phyloP scores from a whole-genome alignment of 2,888 invertebrate species.

The Ennomos erosarius region DNA sequence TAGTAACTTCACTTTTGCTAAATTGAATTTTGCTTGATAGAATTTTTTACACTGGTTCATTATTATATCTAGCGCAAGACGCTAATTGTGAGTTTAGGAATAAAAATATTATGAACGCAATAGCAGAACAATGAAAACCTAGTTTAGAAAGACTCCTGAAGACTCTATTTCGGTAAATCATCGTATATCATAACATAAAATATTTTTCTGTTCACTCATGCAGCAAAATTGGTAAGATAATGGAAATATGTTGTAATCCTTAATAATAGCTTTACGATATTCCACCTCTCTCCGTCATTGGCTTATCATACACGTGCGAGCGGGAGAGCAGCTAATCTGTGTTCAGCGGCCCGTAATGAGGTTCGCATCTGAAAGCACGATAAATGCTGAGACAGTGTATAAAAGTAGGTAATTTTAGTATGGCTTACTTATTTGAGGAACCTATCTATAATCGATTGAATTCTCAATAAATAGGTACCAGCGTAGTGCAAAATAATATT shows the following conservation, averaged over 20 bases:
- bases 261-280: slow-evolving; percentile 15
- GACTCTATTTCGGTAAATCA: too few relatives aligned
- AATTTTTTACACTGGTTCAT: too few relatives aligned
- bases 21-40: too few relatives aligned
- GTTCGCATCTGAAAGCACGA: slow-evolving; percentile 29
- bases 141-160: too few relatives aligned
- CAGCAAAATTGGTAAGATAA: slow-evolving; percentile 20
- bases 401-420: background rate
- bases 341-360: slow-evolving; percentile 37
- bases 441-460: too few relatives aligned
- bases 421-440: background rate
- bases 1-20: too few relatives aligned
- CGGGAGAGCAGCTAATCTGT: slow-evolving; percentile 33
- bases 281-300: slow-evolving; percentile 9
- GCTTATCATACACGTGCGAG: slow-evolving; percentile 19
- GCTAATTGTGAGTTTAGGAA: too few relatives aligned
- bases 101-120: too few relatives aligned
- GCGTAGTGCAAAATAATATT: too few relatives aligned
- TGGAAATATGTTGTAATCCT: slow-evolving; percentile 25
- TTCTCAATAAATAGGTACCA: too few relatives aligned
- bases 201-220: background rate
- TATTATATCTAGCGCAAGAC: too few relatives aligned
- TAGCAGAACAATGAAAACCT: too few relatives aligned
- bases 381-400: slow-evolving; percentile 18
- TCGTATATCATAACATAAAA: background rate